phyloP scores from a whole-genome alignment of 2,797 vertebrate species.

The Spea hammondii region DNA sequence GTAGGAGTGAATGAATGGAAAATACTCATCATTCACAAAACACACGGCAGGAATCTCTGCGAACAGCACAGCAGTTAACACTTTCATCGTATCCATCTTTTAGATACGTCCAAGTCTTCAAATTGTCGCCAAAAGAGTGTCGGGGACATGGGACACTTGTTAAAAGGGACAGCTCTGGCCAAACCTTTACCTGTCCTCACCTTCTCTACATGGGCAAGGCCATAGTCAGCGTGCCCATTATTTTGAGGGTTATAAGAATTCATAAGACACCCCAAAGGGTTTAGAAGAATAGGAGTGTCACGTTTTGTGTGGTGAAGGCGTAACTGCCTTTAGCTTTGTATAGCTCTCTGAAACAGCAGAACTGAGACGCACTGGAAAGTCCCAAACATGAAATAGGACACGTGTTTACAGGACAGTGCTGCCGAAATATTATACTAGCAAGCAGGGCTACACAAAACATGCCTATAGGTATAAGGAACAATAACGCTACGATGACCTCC shows the following conservation, averaged over 20 bases:
- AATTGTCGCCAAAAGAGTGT: too few relatives aligned
- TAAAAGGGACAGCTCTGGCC: too few relatives aligned
- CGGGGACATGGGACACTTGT: too few relatives aligned
- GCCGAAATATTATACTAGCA: slow-evolving; percentile 22
- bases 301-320: too few relatives aligned
- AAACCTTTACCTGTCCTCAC: too few relatives aligned
- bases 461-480: slow-evolving; percentile 8
- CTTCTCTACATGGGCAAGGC: too few relatives aligned
- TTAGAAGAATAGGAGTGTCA: too few relatives aligned
- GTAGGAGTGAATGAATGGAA: slow-evolving; percentile 33
- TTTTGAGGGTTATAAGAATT: too few relatives aligned
- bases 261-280: too few relatives aligned
- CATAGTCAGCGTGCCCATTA: too few relatives aligned
- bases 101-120: too few relatives aligned
- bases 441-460: neutral
- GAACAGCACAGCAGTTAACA: slow-evolving; percentile 8
- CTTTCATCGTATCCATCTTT: neutral
- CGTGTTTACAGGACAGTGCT: slow-evolving; percentile 34
- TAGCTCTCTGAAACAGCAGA: slow-evolving; percentile 26
- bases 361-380: slow-evolving; percentile 45
- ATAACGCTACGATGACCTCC: neutral
- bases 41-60: neutral
- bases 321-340: slow-evolving; percentile 24
- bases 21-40: slow-evolving; percentile 17
- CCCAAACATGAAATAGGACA: slow-evolving; percentile 46